Conservation (phyloP, 2,113 vertebrate genomes). For the Rhizomys pruinosus region DNA sequence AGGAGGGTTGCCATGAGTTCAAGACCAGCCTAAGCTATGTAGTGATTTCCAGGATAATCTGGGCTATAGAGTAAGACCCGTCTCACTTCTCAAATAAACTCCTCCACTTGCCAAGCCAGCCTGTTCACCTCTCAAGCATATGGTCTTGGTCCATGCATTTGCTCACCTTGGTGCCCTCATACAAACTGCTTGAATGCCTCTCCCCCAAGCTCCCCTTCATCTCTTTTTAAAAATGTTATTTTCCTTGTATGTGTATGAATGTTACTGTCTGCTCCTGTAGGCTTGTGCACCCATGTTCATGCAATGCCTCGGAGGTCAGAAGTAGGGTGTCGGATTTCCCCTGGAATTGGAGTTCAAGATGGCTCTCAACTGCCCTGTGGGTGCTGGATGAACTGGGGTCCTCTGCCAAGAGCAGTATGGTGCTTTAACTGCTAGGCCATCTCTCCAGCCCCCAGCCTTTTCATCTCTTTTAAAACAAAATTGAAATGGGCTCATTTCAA, state of each 20-base stretch:
- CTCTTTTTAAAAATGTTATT: conserved; percentile 43
- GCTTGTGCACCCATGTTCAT: too few species aligned
- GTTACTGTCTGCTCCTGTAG: too few species aligned
- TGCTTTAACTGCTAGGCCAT: too few species aligned
- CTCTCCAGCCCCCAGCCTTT: too few species aligned
- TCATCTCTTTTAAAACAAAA: conserved; percentile 44
- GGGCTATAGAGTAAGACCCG: not conserved
- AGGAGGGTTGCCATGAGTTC: not conserved
- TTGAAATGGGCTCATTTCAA: conserved; percentile 8
- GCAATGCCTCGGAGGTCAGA: too few species aligned
- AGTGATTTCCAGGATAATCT: not conserved
- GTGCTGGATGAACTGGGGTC: too few species aligned
- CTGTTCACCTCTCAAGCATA: not conserved
- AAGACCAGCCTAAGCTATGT: not conserved
- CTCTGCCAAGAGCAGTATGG: too few species aligned
- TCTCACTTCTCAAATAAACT: not conserved
- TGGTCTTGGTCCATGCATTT: not conserved
- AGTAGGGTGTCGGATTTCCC: too few species aligned
- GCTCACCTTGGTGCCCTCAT: not conserved
- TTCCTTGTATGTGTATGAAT: too few species aligned
- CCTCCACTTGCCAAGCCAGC: not conserved
- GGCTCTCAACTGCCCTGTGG: too few species aligned
- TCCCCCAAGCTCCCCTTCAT: not conserved
- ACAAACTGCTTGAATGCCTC: not conserved
- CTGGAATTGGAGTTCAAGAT: too few species aligned